Conservation (phyloP, 2,113 vertebrate genomes). For the Barnardius zonarius region DNA sequence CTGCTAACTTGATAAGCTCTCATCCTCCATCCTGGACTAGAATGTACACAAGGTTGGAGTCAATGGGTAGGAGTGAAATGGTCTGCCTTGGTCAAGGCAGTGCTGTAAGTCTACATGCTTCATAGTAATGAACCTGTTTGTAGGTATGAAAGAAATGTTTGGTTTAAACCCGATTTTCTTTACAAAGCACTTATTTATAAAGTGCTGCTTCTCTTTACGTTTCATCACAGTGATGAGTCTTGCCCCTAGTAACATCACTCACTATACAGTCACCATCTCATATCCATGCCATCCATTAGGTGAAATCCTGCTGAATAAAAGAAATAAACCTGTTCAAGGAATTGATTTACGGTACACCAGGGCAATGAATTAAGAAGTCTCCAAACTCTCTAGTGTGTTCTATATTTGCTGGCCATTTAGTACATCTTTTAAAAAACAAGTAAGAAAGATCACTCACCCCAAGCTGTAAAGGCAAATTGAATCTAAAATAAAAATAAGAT, state of each 20-base stretch:
- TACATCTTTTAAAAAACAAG: constrained; percentile 39
- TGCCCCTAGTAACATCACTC: constrained; percentile 11
- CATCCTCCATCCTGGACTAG: background rate
- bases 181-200: constrained; percentile 1
- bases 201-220: background rate
- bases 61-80: background rate
- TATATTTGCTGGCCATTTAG: constrained; percentile 54
- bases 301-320: constrained; percentile 56
- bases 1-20: background rate
- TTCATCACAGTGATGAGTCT: constrained; percentile 44
- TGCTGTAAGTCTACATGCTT: background rate
- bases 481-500: constrained; percentile 30
- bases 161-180: background rate
- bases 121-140: background rate
- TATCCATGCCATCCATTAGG: constrained; percentile 38
- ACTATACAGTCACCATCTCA: constrained; percentile 40
- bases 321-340: constrained; percentile 65
- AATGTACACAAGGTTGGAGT: background rate
- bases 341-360: constrained; percentile 52
- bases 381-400: constrained; percentile 24
- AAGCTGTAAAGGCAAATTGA: background rate
- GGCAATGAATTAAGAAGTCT: constrained; percentile 54
- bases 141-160: background rate
- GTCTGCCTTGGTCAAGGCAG: background rate
- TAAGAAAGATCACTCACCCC: constrained; percentile 12